phyloP scores from a whole-genome alignment of 2,113 vertebrate species.

The Aythya baeri region DNA sequence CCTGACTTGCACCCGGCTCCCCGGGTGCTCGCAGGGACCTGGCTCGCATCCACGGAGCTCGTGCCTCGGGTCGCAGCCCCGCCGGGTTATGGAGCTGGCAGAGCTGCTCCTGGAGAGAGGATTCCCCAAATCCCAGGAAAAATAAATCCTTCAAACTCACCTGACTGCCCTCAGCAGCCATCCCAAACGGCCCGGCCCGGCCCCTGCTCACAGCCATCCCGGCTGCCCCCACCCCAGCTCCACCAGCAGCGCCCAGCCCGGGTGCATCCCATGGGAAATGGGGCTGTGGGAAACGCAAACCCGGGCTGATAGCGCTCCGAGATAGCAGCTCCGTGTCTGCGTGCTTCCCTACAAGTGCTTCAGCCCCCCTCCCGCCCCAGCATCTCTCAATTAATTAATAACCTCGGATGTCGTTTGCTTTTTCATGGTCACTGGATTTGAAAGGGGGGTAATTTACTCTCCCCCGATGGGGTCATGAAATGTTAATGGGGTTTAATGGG shows the following conservation, averaged over 20 bases:
- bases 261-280: background rate
- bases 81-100: background rate
- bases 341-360: background rate
- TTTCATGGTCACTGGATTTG: background rate
- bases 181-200: background rate
- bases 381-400: background rate
- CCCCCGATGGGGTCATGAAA: background rate
- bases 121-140: background rate
- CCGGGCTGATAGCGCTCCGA: background rate
- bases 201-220: background rate
- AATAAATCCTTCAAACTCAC: background rate
- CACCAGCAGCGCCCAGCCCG: background rate
- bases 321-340: background rate
- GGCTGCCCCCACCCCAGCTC: rapidly evolving
- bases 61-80: background rate
- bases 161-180: background rate
- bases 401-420: background rate
- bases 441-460: background rate
- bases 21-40: background rate
- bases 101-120: background rate
- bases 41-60: background rate
- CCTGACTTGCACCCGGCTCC: background rate
- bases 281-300: rapidly evolving
- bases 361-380: background rate
- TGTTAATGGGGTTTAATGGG: background rate